Conservation (phyloP, 1,140 invertebrate species). For the Drosophila baimaii region DNA sequence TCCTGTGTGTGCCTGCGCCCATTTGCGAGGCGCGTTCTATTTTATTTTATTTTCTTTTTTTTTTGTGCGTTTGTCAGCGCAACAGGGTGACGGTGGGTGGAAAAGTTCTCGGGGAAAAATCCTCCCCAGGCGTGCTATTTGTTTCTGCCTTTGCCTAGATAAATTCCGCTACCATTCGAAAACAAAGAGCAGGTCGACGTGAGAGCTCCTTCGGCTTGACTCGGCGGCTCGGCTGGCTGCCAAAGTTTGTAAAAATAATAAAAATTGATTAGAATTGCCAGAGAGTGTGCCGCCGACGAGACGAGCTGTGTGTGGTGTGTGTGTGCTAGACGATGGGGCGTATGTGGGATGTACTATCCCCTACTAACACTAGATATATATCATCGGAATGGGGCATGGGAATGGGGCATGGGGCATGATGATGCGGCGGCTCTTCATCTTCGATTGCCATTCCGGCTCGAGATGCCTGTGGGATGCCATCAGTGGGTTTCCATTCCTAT, state of each 20-base stretch:
- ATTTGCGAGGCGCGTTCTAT: slow-evolving; percentile 28
- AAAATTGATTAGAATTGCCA: slow-evolving; percentile 84
- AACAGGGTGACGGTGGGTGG: slow-evolving; percentile 32
- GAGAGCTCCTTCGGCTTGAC: slow-evolving; percentile 24
- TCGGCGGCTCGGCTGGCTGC: slow-evolving; percentile 26
- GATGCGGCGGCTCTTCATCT: slow-evolving; percentile 59
- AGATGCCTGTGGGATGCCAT: slow-evolving; percentile 51
- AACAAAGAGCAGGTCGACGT: slow-evolving; percentile 64
- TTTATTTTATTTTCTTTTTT: slow-evolving; percentile 19
- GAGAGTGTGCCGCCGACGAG: slow-evolving; percentile 32
- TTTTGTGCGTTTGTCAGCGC: slow-evolving; percentile 74
- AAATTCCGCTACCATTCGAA: slow-evolving; percentile 66
- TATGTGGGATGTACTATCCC: slow-evolving; percentile 53
- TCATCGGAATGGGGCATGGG: slow-evolving; percentile 9
- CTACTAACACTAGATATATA: slow-evolving; percentile 10
- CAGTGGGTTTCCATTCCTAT: slow-evolving; percentile 24
- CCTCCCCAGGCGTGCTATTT: slow-evolving; percentile 75
- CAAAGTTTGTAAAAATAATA: slow-evolving; percentile 83
- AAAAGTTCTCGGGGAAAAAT: slow-evolving; percentile 42
- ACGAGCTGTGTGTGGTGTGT: slow-evolving; percentile 32
- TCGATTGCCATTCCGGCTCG: slow-evolving; percentile 64
- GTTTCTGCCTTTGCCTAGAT: slow-evolving; percentile 68
- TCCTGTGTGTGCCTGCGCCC: slow-evolving; percentile 12
- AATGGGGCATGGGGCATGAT: slow-evolving; percentile 6
- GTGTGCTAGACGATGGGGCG: slow-evolving; percentile 46